These are phyloP conservation scores for Phalera bucephala DNA, from an alignment of 2,888 invertebrate species.

Conservation along the genomic window DNA sequence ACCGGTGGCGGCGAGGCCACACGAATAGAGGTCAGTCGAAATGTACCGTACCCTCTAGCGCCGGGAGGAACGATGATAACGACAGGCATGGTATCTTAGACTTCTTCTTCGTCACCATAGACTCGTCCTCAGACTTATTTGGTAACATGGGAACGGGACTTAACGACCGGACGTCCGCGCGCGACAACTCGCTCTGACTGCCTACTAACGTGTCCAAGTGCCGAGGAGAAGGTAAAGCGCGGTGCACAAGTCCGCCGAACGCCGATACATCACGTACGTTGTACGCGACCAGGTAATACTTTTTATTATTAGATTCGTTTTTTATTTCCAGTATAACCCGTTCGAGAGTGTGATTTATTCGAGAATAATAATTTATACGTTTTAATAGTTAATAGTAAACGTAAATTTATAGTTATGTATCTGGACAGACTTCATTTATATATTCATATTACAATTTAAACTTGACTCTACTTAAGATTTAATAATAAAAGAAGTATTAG, in stretches of 20 bases:
- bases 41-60: slow-evolving; percentile 71
- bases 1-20: slow-evolving; percentile 71
- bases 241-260: slow-evolving; percentile 41
- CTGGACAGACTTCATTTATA: no score
- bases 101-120: slow-evolving; percentile 78
- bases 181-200: slow-evolving; percentile 66
- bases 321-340: background rate
- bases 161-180: slow-evolving; percentile 68
- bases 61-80: slow-evolving; percentile 73
- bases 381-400: background rate
- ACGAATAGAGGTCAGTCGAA: slow-evolving; percentile 62
- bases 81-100: slow-evolving; percentile 79
- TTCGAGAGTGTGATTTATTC: no score
- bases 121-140: slow-evolving; percentile 67
- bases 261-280: slow-evolving; percentile 38
- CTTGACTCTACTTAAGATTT: no score
- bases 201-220: slow-evolving; percentile 66
- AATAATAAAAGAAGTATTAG: no score
- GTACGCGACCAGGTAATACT: slow-evolving; percentile 13
- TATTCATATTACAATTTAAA: no score
- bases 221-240: slow-evolving; percentile 61
- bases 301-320: slow-evolving; percentile 1
- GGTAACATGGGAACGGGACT: slow-evolving; percentile 65
- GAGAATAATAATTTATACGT: no score
- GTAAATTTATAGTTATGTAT: no score